Conservation (phyloP, 2,113 vertebrate genomes). For the Mungos mungo region DNA sequence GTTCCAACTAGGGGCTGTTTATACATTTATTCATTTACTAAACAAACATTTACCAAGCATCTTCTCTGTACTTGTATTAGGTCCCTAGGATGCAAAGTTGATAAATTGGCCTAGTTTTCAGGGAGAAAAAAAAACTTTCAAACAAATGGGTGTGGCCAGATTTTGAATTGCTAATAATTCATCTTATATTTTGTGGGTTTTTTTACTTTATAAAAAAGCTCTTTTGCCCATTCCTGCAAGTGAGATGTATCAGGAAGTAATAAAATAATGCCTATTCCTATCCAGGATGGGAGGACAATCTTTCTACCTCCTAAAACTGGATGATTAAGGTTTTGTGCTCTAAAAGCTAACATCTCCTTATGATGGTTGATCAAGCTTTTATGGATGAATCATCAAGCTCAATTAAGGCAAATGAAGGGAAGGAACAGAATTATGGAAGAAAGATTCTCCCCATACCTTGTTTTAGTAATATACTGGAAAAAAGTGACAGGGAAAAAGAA, state of each 20-base stretch:
- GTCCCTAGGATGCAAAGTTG: not conserved
- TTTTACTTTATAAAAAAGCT: not conserved
- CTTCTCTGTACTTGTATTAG: not conserved
- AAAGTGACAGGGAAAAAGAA: not conserved
- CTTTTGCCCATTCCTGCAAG: not conserved
- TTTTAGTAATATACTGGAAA: not conserved
- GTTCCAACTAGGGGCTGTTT: not conserved
- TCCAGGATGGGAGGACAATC: not conserved
- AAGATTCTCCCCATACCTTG: rapidly evolving
- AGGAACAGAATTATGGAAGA: not conserved
- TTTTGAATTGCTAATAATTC: not conserved
- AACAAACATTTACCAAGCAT: not conserved
- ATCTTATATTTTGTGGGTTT: not conserved
- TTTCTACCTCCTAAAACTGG: not conserved
- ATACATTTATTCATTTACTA: not conserved
- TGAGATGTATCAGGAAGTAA: not conserved
- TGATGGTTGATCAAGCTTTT: not conserved
- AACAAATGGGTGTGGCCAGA: not conserved
- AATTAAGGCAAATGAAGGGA: not conserved
- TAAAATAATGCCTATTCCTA: not conserved
- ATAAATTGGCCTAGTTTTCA: not conserved
- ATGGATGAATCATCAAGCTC: not conserved
- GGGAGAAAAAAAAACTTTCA: not conserved
- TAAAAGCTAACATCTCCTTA: not conserved
- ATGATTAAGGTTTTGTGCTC: not conserved